Conservation (phyloP, 1,140 invertebrate species). For the Dendroctonus valens region DNA sequence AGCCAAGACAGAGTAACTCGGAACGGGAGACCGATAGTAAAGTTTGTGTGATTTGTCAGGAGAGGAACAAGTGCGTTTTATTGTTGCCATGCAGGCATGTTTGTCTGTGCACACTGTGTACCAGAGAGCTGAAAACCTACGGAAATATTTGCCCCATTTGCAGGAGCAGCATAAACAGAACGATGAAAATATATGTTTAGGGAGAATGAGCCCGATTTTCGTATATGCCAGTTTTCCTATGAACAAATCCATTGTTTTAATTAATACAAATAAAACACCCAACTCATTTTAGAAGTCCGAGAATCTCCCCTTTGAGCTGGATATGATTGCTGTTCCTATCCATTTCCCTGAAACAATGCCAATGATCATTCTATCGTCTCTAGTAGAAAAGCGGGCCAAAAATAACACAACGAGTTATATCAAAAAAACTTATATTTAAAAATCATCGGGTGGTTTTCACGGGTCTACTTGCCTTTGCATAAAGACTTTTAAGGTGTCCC, state of each 20-base stretch:
- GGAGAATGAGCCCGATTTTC: not conserved
- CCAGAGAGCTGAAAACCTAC: conserved; percentile 29
- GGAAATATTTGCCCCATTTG: conserved; percentile 39
- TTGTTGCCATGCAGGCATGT: conserved; percentile 39
- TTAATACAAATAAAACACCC: no score
- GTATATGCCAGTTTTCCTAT: no score
- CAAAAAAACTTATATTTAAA: no score
- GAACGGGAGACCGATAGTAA: conserved; percentile 11
- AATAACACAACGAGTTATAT: not conserved
- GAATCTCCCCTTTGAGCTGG: conserved; percentile 28
- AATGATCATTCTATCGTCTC: conserved; percentile 13
- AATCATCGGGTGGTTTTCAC: not conserved
- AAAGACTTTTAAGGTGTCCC: conserved; percentile 57
- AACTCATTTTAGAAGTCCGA: conserved; percentile 12
- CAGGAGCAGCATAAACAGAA: conserved; percentile 35
- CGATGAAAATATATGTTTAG: conserved; percentile 37
- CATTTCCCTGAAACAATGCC: conserved; percentile 27
- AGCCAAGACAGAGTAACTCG: not conserved
- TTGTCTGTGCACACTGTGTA: conserved; percentile 39
- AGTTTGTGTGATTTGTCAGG: conserved; percentile 40
- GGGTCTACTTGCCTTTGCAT: conserved; percentile 53
- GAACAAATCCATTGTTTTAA: no score
- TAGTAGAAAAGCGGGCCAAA: not conserved
- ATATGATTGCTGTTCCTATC: conserved; percentile 16
- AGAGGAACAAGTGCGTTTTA: conserved; percentile 36